Evolutionary conservation across 2,888 invertebrate species (phyloP).

Genomic region (Thereva unica): DNA sequence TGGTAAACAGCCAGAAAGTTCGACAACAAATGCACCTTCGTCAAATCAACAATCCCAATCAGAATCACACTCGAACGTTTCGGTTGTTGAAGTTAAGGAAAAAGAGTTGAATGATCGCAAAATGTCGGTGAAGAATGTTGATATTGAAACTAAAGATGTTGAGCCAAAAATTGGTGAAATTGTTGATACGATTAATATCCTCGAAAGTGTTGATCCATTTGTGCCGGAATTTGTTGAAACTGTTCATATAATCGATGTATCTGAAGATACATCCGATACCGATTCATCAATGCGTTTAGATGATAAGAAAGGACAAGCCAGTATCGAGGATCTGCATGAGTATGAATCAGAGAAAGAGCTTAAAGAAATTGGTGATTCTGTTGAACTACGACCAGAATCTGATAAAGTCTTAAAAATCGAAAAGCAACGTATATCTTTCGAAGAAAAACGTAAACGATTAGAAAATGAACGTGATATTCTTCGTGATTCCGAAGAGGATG

Average conservation of each 20-base stretch:
- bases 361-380: slow-evolving; percentile 13
- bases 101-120: slow-evolving; percentile 70
- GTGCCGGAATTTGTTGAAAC: slow-evolving; percentile 63
- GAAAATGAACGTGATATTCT: slow-evolving; percentile 56
- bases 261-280: slow-evolving; percentile 58
- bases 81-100: slow-evolving; percentile 71
- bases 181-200: slow-evolving; percentile 61
- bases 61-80: slow-evolving; percentile 53
- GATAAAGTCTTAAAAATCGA: slow-evolving; percentile 50
- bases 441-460: slow-evolving; percentile 56
- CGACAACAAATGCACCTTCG: slow-evolving; percentile 48
- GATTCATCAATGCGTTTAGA: slow-evolving; percentile 56
- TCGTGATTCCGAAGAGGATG: slow-evolving; percentile 55
- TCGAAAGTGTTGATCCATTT: slow-evolving; percentile 62
- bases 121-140: slow-evolving; percentile 58
- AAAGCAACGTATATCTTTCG: slow-evolving; percentile 57
- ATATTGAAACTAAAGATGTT: slow-evolving; percentile 44
- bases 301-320: slow-evolving; percentile 37
- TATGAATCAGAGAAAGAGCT: slow-evolving; percentile 43
- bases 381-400: slow-evolving; percentile 48
- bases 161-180: slow-evolving; percentile 53
- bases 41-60: slow-evolving; percentile 43
- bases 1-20: slow-evolving; percentile 28
- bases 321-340: slow-evolving; percentile 42
- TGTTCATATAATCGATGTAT: slow-evolving; percentile 63